Evolutionary conservation across 2,888 invertebrate species (phyloP).

Genomic region (Tanypteryx hageni): DNA sequence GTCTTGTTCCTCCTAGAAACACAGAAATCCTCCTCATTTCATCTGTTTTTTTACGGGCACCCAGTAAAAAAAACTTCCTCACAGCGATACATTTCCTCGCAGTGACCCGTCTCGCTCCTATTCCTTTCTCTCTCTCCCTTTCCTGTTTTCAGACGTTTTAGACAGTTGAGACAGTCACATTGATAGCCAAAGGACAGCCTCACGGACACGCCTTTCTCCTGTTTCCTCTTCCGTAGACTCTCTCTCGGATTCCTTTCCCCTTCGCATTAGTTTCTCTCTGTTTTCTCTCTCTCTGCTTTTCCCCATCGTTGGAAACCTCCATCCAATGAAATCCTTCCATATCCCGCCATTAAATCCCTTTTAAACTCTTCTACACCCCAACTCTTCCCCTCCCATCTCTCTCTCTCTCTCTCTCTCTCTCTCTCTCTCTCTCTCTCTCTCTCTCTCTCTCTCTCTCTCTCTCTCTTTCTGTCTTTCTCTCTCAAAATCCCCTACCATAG

Average conservation of each 20-base stretch:
- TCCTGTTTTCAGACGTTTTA: slow-evolving; percentile 37
- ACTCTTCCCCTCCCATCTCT: not conserved
- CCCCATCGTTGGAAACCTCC: slow-evolving; percentile 20
- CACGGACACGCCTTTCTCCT: slow-evolving; percentile 59
- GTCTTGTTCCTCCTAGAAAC: no score
- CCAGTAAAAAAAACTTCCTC: not conserved
- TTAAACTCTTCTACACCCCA: slow-evolving; percentile 33
- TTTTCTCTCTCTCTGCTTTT: not conserved
- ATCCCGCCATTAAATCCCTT: slow-evolving; percentile 57
- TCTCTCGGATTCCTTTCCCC: not conserved
- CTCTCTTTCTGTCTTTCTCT: not conserved
- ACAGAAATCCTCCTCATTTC: no score
- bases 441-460: not conserved
- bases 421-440: not conserved
- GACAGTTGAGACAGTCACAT: slow-evolving; percentile 54
- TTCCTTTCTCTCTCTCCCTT: not conserved
- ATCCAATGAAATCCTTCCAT: slow-evolving; percentile 53
- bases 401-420: not conserved
- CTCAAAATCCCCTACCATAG: slow-evolving; percentile 17
- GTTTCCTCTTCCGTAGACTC: slow-evolving; percentile 46
- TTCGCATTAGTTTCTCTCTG: not conserved
- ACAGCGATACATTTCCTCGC: not conserved
- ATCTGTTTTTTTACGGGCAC: not conserved
- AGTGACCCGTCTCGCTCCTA: not conserved
- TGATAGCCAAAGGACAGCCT: slow-evolving; percentile 46